Conservation (phyloP, 2,797 vertebrate genomes). For the Strix occidentalis region DNA sequence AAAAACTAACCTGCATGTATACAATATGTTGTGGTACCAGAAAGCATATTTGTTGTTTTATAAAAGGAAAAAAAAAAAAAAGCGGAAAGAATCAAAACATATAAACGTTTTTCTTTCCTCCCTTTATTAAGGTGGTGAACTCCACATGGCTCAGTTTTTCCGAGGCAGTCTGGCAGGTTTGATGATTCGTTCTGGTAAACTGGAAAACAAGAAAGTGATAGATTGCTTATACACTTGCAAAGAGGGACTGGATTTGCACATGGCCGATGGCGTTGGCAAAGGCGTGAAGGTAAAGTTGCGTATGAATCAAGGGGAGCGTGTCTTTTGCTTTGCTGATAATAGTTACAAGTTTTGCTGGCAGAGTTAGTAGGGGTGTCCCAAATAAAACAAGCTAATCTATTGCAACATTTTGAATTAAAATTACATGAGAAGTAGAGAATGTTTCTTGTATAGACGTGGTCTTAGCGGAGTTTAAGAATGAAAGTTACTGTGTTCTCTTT, state of each 20-base stretch:
- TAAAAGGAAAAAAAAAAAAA: not conserved
- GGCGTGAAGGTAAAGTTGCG: constrained; percentile 84
- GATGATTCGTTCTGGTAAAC: constrained; percentile 91
- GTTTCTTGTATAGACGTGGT: not conserved
- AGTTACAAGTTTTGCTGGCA: not conserved
- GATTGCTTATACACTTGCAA: constrained; percentile 98
- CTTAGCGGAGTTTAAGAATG: not conserved
- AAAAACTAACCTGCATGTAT: constrained; percentile 91
- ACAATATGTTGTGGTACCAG: constrained; percentile 64
- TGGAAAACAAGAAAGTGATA: constrained; percentile 96
- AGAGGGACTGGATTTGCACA: constrained; percentile 91
- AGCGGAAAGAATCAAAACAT: not conserved
- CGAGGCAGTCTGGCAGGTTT: constrained; percentile 92
- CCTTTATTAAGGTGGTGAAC: constrained; percentile 84
- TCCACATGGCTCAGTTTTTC: constrained; percentile 94
- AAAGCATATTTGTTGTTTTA: not conserved
- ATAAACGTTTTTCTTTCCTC: not conserved
- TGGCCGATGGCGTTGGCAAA: constrained; percentile 83
- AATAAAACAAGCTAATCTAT: not conserved
- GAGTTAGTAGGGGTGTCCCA: not conserved
- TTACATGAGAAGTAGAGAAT: not conserved
- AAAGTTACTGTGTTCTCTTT: not conserved
- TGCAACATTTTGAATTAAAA: not conserved
- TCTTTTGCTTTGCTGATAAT: not conserved
- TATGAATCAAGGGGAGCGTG: rapidly evolving